Conservation (phyloP, 2,888 invertebrate species). For the Acleris holmiana region DNA sequence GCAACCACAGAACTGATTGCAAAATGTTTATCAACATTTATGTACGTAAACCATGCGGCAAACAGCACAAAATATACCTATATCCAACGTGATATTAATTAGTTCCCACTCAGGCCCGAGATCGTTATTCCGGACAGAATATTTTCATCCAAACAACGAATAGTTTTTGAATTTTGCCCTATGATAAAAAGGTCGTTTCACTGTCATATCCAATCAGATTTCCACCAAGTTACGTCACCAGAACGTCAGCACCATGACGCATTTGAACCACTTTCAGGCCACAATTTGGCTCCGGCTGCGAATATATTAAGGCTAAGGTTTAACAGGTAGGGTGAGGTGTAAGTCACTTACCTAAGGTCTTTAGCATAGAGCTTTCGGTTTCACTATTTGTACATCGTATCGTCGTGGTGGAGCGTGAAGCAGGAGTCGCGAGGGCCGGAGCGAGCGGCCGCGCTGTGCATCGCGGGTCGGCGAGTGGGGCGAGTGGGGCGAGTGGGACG, state of each 20-base stretch:
- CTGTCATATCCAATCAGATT: conserved; percentile 19
- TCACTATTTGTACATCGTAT: conserved; percentile 36
- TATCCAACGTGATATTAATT: too few relatives aligned
- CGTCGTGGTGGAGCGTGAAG: conserved; percentile 3
- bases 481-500: conserved; percentile 62
- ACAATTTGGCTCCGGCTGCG: conserved; percentile 44
- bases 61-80: too few relatives aligned
- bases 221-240: conserved; percentile 60
- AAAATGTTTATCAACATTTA: too few relatives aligned
- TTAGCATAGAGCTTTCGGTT: conserved; percentile 15
- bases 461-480: conserved; percentile 57
- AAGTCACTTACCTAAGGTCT: conserved; percentile 29
- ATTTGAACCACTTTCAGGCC: conserved; percentile 51
- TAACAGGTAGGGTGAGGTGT: neutral
- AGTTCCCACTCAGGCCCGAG: too few relatives aligned
- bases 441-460: conserved; percentile 59
- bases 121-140: too few relatives aligned
- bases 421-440: conserved; percentile 24
- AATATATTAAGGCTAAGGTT: conserved; percentile 29
- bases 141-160: neutral
- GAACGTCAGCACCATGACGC: conserved; percentile 60
- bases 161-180: neutral
- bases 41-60: too few relatives aligned
- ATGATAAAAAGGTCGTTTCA: conserved; percentile 5
- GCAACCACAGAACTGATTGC: too few relatives aligned